Base-by-base conservation (phyloP, 2,888 invertebrate species). In the Ochropleura plecta region DNA sequence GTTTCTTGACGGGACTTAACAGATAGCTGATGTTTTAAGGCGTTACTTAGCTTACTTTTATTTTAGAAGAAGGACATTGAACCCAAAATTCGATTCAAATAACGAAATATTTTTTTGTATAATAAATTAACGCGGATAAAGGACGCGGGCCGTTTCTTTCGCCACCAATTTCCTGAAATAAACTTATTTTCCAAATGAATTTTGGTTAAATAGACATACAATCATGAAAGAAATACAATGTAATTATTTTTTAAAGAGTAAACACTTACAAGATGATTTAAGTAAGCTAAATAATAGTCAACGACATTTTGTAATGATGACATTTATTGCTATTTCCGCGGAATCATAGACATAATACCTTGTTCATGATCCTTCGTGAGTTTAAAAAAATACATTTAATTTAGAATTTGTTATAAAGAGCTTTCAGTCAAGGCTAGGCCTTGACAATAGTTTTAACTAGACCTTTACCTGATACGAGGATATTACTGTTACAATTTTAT, bases 401-500 rank as follows among this genome's bases (percentile, higher is more conserved):
- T 72, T 77, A 70, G 8, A 72, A 49, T 64, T 72, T 77, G 67
- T 75, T 46, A 48, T 14, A 46, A 7, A 62, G 5, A 42, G 70
- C 62, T 68, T 69, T 16, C 44, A 69, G 57, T 30, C 60, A 70
- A 82, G 82, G 76, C 5, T 7, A 49, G 64, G n/a, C 81, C 76
- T 83, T 85, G 84, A 48, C 77, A 85, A 74, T 83, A 67, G 79
- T 79, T 84, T 65, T 12, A 75, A 68, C 73, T 48, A 73, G 75
- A 76, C 75, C 81, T 72, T 83, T 74, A 84, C 79, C 62, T 76
- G 82, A 84, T 81, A 81, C 69, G 51, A 71, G 69, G 30, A 70
- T 82, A 77, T 76, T 71, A 82, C 66, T 67, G 73, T 82, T 73
- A 74, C 68, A 80, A 46, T 85, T 83, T 80, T 78, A 86, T 86